Percentiles rank a stretch among this genome's conserved stretches.
Conservation (phyloP, 92 coral and sea anemone genomes). For the Blastomussa wellsi region DNA sequence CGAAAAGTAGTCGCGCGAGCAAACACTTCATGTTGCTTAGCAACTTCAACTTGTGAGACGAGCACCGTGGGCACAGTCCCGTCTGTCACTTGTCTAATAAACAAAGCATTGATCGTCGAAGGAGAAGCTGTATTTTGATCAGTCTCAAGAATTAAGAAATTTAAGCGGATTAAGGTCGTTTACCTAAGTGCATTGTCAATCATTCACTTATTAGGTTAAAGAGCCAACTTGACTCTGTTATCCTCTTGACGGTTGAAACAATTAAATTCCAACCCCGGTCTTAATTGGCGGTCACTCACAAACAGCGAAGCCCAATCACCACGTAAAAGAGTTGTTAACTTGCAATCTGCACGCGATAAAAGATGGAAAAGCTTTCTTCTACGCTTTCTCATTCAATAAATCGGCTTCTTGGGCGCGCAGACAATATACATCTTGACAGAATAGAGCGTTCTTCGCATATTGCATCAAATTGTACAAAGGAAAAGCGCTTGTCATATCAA, state of each 20-base stretch:
- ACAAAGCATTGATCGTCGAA: background rate
- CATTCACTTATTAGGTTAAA: constrained; percentile 22
- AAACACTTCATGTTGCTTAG: too few species aligned
- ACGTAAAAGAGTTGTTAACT: background rate
- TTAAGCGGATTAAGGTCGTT: constrained; percentile 15
- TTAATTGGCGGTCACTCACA: background rate
- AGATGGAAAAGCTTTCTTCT: constrained; percentile 8
- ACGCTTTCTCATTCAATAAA: constrained; percentile 33
- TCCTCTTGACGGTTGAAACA: constrained; percentile 1
- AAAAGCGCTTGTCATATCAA: background rate
- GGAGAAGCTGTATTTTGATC: background rate
- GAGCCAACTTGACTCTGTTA: constrained; percentile 17
- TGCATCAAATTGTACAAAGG: background rate
- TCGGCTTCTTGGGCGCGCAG: constrained; percentile 20
- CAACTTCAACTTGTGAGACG: too few species aligned
- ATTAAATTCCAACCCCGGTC: constrained; percentile 3
- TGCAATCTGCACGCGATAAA: background rate
- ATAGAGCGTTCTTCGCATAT: background rate
- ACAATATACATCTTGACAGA: background rate
- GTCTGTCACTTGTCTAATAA: background rate
- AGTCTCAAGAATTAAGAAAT: background rate
- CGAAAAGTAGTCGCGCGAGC: too few species aligned
- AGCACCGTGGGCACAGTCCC: too few species aligned
- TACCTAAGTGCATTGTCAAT: constrained; percentile 19
- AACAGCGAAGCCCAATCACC: background rate